Conservation (phyloP, 2,113 vertebrate genomes). For the Apodemus speciosus region DNA sequence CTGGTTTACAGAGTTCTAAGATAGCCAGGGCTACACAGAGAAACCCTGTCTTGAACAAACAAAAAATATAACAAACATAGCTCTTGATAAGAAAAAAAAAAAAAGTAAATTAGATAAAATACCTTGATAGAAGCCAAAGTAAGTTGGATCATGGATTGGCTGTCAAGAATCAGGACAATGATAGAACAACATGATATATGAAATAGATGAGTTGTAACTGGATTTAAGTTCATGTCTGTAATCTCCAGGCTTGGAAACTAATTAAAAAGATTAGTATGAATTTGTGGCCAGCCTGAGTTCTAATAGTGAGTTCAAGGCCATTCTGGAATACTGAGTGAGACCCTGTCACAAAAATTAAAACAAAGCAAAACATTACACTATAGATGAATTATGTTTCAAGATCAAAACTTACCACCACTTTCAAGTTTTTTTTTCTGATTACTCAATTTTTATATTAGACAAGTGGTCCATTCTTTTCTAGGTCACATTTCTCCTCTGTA, state of each 20-base stretch:
- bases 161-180: neutral
- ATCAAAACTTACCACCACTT: neutral
- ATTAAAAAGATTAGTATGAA: neutral
- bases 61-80: neutral
- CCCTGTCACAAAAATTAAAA: neutral
- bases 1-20: neutral
- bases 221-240: neutral
- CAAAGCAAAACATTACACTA: neutral
- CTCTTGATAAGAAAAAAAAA: constrained; percentile 21
- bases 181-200: neutral
- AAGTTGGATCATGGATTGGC: neutral
- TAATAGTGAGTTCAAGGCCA: neutral
- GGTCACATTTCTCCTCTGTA: neutral
- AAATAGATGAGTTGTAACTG: neutral
- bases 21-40: neutral
- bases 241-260: neutral
- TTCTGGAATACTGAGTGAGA: neutral
- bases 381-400: constrained; percentile 27
- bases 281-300: neutral
- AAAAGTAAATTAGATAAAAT: constrained; percentile 2
- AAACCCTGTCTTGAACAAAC: neutral
- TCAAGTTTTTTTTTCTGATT: neutral
- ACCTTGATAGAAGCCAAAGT: constrained; percentile 43
- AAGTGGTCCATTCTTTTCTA: constrained; percentile 30
- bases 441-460: neutral